A percentile compares a stretch with the other conserved stretches of the same genome.
Conservation (phyloP, 2,888 invertebrate genomes). For the Nysson spinosus region DNA sequence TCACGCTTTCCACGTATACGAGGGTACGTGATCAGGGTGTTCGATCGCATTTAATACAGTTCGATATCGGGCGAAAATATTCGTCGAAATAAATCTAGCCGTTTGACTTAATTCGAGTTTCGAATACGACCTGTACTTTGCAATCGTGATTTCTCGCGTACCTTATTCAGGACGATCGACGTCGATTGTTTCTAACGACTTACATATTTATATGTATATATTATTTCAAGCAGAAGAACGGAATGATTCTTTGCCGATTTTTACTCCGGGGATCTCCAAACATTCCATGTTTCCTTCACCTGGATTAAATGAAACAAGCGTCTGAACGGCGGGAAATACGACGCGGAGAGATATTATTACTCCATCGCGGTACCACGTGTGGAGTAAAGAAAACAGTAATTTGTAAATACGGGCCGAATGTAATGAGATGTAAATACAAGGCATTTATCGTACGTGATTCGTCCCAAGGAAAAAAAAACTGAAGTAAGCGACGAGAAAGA, state of each 20-base stretch:
- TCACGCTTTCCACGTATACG: too few species aligned
- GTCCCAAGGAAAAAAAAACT: conserved; percentile 10
- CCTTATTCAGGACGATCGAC: conserved; percentile 15
- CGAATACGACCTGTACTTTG: conserved; percentile 3
- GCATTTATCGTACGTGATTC: conserved; percentile 9
- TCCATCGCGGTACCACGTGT: background rate
- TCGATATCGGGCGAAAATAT: too few species aligned
- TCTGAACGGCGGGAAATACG: background rate
- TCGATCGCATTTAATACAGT: too few species aligned
- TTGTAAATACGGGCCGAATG: background rate
- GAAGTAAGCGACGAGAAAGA: conserved; percentile 43
- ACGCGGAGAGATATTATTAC: background rate
- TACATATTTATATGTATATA: conserved; percentile 1
- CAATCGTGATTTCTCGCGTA: background rate
- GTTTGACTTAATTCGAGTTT: background rate
- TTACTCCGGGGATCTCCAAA: background rate
- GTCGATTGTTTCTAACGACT: conserved; percentile 13
- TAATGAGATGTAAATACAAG: background rate
- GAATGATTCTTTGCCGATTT: background rate
- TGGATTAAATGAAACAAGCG: background rate
- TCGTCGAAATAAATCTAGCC: conserved; percentile 16
- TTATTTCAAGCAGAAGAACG: background rate
- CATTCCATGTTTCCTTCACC: background rate
- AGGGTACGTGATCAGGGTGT: background rate
- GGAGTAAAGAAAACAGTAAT: background rate